Evolutionary conservation across 2,113 vertebrate genomes (phyloP), one percentile per base, ranked within the genome.

Genomic region (Odocoileus hemionus): DNA sequence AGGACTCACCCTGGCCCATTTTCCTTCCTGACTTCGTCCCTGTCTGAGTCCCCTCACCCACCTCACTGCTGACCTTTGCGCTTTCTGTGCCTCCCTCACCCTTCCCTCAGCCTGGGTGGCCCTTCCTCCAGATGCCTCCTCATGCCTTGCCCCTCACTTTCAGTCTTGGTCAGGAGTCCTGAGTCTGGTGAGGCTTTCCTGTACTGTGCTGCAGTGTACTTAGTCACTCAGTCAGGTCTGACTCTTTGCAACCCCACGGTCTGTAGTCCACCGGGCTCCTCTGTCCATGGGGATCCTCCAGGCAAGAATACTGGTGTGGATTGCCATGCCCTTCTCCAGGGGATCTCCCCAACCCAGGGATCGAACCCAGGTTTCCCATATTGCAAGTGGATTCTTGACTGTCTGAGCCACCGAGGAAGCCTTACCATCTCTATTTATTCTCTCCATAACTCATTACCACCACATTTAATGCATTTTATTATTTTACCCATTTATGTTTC

Each of bases 401-500:
- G n/a, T 23, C 67, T 39, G n/a, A 70, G 19, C 67, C 19, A 70
- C 67, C n/a, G 36, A 23, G n/a, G n/a, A 23, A 70, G 19, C 17
- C 64, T n/a, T 23, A 36, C 2, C 28, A 3, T 26, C 1, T 7
- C 60, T 50, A 0, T 33, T 13, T 50, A 0, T 25, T 10, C 52
- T 25, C 58, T 57, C 15, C 3, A 9, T 9, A 1, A 1, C 8
- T 33, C 55, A 4, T 14, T 1, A 11, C 45, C 30, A 14, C 70
- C 19, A 2, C 19, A 0, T 6, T 30, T 7, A 30, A 11, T 11
- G 0, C 5, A 2, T 8, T 12, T 19, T 1, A 7, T 2, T 14
- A 2, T 16, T 15, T 11, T 0, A 26, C 33, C 14, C 39, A 6
- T 39, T 74, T 2, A 1, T 1, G 4, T 16, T 33, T 21, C 21